Evolutionary conservation across 2,888 invertebrate genomes (phyloP).

Genomic region (Mesoligia furuncula): DNA sequence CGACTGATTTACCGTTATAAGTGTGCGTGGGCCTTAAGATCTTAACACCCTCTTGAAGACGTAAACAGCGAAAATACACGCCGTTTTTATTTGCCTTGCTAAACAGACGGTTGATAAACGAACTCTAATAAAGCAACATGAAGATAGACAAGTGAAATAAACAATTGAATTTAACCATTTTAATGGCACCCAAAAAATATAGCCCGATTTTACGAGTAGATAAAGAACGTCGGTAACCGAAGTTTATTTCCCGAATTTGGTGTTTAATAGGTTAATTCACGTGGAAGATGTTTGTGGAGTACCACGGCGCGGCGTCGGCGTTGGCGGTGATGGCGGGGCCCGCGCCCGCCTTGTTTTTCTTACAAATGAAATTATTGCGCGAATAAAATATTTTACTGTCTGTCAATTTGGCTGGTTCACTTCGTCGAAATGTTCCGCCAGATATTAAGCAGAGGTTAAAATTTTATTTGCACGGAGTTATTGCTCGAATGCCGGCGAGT

Average conservation of each 20-base stretch:
- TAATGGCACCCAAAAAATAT: conserved; percentile 69
- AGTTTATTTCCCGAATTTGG: conserved; percentile 84
- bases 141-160: conserved; percentile 54
- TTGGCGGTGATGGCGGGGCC: conserved; percentile 47
- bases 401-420: conserved; percentile 87
- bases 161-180: conserved; percentile 63
- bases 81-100: conserved; percentile 36
- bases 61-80: conserved; percentile 46
- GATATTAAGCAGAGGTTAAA: conserved; percentile 90
- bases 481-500: conserved; percentile 77
- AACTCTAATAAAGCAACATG: conserved; percentile 41
- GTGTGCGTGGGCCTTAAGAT: conserved; percentile 40
- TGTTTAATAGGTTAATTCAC: conserved; percentile 89
- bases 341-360: conserved; percentile 84
- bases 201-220: conserved; percentile 77
- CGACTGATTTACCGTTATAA: conserved; percentile 59
- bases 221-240: conserved; percentile 69
- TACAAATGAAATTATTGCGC: conserved; percentile 89
- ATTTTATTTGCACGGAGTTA: conserved; percentile 88
- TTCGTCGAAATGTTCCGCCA: conserved; percentile 80
- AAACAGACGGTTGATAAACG: conserved; percentile 43
- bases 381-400: conserved; percentile 90
- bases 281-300: conserved; percentile 85
- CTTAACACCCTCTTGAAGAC: conserved; percentile 46
- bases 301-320: conserved; percentile 65